Conservation (phyloP, 2,888 invertebrate genomes). For the Linhomoeus sp. region DNA sequence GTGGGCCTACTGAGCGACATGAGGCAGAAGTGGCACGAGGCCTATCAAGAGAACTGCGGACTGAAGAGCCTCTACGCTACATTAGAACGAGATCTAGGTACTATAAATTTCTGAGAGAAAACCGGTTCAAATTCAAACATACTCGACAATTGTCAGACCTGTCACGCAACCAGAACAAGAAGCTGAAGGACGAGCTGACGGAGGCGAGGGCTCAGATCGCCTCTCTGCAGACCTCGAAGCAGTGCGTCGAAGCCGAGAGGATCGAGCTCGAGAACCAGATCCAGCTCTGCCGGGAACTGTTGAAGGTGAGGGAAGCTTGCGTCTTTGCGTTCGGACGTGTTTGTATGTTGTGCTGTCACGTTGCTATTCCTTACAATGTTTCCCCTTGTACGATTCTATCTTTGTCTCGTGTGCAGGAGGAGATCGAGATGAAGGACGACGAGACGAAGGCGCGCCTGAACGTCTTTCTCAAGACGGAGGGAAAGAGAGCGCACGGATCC, state of each 20-base stretch:
- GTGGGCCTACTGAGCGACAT: not conserved
- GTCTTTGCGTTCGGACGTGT: too few relatives aligned
- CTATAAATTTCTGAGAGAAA: too few relatives aligned
- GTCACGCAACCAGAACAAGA: not conserved
- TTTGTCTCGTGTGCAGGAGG: too few relatives aligned
- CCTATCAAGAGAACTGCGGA: not conserved
- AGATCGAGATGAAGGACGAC: too few relatives aligned
- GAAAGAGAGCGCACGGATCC: too few relatives aligned
- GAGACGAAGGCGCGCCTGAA: too few relatives aligned
- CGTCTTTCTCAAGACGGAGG: too few relatives aligned
- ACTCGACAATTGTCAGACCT: too few relatives aligned
- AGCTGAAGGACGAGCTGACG: conserved; percentile 6
- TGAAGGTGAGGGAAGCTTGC: conserved; percentile 12
- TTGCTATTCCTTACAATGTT: too few relatives aligned
- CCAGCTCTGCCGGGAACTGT: conserved; percentile 10
- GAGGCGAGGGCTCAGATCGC: conserved; percentile 12
- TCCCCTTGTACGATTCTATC: too few relatives aligned
- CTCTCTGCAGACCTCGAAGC: conserved; percentile 10
- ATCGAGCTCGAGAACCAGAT: conserved; percentile 10
- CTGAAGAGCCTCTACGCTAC: not conserved
- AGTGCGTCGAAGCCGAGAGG: conserved; percentile 10
- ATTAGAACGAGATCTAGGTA: not conserved
- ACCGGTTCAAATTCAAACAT: too few relatives aligned
- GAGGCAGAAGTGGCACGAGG: not conserved
- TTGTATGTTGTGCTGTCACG: too few relatives aligned